phyloP scores from a whole-genome alignment of 2,113 vertebrate species.

The Vidua macroura region DNA sequence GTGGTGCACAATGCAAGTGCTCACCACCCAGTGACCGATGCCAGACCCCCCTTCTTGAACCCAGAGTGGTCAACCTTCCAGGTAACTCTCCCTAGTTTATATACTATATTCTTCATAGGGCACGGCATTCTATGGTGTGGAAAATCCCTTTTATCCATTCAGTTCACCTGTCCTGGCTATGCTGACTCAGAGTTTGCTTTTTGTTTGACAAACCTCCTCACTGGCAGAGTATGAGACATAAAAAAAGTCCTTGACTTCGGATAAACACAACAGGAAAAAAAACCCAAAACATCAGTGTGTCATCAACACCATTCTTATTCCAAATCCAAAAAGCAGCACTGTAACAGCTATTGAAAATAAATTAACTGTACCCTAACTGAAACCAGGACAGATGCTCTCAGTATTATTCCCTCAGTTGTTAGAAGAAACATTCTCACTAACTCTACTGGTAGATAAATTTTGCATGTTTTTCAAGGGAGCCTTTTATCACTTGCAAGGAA shows the following conservation, averaged over 20 bases:
- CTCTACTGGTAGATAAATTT: neutral
- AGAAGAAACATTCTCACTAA: neutral
- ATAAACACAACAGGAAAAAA: neutral
- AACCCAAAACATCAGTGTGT: neutral
- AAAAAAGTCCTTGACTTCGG: neutral
- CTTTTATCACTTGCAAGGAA: neutral
- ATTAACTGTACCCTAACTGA: neutral
- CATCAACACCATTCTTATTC: neutral
- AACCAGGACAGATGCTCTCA: neutral
- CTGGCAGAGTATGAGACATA: too few relatives aligned
- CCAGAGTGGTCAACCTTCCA: neutral
- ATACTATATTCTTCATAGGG: neutral
- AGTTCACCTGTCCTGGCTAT: accelerated
- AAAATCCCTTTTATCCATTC: neutral
- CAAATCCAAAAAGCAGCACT: neutral
- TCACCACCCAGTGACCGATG: accelerated
- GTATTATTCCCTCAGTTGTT: neutral
- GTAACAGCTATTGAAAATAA: neutral
- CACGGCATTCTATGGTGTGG: neutral
- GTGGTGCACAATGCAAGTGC: neutral
- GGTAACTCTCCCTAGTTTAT: neutral
- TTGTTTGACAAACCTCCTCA: neutral
- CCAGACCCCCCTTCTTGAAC: neutral
- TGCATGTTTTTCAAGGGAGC: neutral
- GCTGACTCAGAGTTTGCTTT: neutral